Evolutionary conservation across 2,797 vertebrate species (phyloP), one percentile per base, ranked within the genome.

Genomic region (Bradypodion pumilum): DNA sequence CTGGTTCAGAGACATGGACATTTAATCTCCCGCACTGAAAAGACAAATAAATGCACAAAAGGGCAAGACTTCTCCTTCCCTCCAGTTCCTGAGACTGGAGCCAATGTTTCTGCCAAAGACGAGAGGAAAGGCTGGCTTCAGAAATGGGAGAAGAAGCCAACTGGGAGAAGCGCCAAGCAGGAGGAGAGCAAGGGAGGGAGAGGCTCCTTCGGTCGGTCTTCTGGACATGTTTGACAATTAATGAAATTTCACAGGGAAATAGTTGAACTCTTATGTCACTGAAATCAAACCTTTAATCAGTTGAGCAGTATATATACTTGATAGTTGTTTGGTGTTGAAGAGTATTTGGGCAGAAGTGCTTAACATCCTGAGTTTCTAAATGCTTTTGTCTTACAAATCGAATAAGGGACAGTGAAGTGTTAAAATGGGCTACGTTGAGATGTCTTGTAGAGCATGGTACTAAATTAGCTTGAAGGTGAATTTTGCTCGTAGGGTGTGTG

Each of bases 41-140:
- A 4, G 37, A 68, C 52, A 85, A 74, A 85, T 21, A 74, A 84
- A 84, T 40, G 25, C 56, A 52, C 56, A 15, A 37, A 80, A 42
- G 35, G 70, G 13, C 7, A 12, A 80, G 35, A 60, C 16, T 12
- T 12, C 37, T 44, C 44, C 73, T 27, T 70, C 37, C 29, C 46
- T 10, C 68, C 35, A 25, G 37, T 40, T 40, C 72, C 16, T 1
- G 32, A 37, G 66, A 7, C 56, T 21, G 5, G 40, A 35, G 59
- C 46, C 65, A 69, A 80, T 27, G 10, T 52, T 52, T 56, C 8
- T 68, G 27, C 52, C 52, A 15, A 35, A 73, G 40, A 74, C 21
- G 0, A 63, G 74, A 73, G 40, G 29, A 27, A 40, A 42, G 68
- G 68, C 52, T 27, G 21, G 35, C 42, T 42, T 29, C 42, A 16